Evolutionary conservation across 2,888 invertebrate species (phyloP).

Genomic region (Lasioglossum leucozonium): DNA sequence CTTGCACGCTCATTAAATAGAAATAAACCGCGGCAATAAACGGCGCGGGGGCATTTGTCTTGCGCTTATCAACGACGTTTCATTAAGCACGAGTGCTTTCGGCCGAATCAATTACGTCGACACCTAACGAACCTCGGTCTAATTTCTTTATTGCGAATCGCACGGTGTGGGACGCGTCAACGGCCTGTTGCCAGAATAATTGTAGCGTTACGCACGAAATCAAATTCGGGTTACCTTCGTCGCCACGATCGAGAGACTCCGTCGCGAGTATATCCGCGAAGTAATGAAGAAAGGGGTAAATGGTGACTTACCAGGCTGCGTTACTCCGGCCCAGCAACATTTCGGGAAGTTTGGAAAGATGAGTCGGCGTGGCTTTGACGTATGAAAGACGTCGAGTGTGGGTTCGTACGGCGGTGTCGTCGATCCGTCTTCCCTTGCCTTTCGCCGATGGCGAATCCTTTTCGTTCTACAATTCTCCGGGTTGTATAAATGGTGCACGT

Average conservation of each 20-base stretch:
- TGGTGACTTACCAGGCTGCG: conserved; percentile 19
- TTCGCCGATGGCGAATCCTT: conserved; percentile 78
- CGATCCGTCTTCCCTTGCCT: conserved; percentile 82
- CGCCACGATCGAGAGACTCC: not conserved
- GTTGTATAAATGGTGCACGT: conserved; percentile 78
- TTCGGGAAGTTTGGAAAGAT: conserved; percentile 60
- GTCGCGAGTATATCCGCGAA: not conserved
- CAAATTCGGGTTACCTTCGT: not conserved
- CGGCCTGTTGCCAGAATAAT: not conserved
- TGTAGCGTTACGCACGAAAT: not conserved
- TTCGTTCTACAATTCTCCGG: conserved; percentile 71
- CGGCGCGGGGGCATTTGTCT: conserved; percentile 62
- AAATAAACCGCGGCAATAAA: conserved; percentile 55
- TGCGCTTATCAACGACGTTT: conserved; percentile 74
- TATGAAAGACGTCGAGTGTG: conserved; percentile 79
- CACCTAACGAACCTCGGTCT: conserved; percentile 72
- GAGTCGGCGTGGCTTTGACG: conserved; percentile 76
- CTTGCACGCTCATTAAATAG: conserved; percentile 52
- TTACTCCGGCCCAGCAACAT: conserved; percentile 57
- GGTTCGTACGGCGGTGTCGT: conserved; percentile 79
- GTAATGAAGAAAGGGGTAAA: not conserved
- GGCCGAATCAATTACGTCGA: conserved; percentile 75
- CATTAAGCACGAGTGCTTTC: conserved; percentile 78
- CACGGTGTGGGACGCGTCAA: conserved; percentile 59
- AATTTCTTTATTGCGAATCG: conserved; percentile 75